Conservation (phyloP, 2,797 vertebrate species). For the Gallinago nigripennis region DNA sequence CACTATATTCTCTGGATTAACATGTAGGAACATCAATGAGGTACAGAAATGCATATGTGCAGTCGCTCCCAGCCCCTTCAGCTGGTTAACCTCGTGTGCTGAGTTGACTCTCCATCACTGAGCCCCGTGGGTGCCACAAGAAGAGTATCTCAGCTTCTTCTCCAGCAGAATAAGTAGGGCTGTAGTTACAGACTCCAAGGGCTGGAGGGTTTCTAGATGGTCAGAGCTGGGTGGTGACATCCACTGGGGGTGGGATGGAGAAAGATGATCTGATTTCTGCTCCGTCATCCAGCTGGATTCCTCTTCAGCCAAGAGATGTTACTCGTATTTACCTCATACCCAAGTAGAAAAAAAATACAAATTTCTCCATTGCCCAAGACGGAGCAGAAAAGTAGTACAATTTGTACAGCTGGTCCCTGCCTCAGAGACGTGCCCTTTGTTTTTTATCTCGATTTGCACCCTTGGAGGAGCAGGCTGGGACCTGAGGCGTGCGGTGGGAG, state of each 20-base stretch:
- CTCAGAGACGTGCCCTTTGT: accelerated
- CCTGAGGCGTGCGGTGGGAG: not conserved
- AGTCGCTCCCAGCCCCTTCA: not conserved
- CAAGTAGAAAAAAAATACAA: too few species aligned
- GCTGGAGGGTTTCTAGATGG: not conserved
- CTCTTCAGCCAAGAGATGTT: not conserved
- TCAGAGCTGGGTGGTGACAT: not conserved
- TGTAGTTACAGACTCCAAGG: not conserved
- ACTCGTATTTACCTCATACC: not conserved
- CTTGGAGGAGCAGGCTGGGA: not conserved
- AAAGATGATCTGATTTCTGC: not conserved
- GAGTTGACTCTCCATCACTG: accelerated
- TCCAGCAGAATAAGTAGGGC: not conserved
- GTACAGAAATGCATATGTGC: accelerated
- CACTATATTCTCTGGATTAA: not conserved
- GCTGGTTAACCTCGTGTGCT: accelerated
- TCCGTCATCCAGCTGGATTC: not conserved
- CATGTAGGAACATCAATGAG: not conserved
- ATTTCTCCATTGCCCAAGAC: accelerated
- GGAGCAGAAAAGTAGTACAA: accelerated
- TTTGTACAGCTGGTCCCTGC: not conserved
- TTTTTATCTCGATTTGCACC: accelerated
- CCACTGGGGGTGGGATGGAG: too few species aligned
- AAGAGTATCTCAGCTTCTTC: not conserved
- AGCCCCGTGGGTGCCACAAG: accelerated